Evolutionary conservation across 2,797 vertebrate species (phyloP), one percentile per base, ranked within the genome.

Genomic region (Spheniscus humboldti): DNA sequence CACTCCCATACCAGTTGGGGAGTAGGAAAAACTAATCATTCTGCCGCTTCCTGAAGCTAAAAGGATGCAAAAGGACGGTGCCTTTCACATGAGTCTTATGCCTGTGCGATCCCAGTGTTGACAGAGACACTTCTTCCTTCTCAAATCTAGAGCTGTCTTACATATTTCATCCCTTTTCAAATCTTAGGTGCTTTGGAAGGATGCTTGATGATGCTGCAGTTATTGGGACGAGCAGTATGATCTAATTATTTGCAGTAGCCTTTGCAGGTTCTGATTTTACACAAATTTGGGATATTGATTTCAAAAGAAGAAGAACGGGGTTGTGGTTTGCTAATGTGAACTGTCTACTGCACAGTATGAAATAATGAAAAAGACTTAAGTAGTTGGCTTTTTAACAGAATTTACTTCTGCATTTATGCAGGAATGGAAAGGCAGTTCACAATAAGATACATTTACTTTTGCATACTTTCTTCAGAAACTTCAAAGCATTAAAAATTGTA

Each of bases 401-500:
- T 78, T 94, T 83, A 75, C 20, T 96, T 79, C 55, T 82, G 33
- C 13, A 56, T 74, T 85, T 90, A 59, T 41, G 25, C n/a, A 88
- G 15, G 30, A 92, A 77, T n/a, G 10, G n/a, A 86, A 92, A 76
- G n/a, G 45, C 24, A 63, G 11, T 53, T 84, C 12, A 23, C 4
- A 28, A 57, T 19, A 87, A 79, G 53, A 71, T 53, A 72, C 10
- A n/a, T 85, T 64, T 22, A 39, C 85, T 92, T 97, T 81, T 68
- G 66, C 9, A 6, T 39, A 75, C 41, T 93, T 94, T 60, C 66
- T 90, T 83, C 71, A 94, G 92, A 97, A 95, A 86, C 53, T 84
- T 92, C 86, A 96, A 83, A 78, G 57, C 62, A 93, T 47, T 88
- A 75, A 93, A 96, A 96, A 80, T 28, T 63, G 35, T 73, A 48